These are phyloP conservation scores for Thalpophila matura DNA, from an alignment of 2,888 invertebrate genomes.

Conservation along the genomic window DNA sequence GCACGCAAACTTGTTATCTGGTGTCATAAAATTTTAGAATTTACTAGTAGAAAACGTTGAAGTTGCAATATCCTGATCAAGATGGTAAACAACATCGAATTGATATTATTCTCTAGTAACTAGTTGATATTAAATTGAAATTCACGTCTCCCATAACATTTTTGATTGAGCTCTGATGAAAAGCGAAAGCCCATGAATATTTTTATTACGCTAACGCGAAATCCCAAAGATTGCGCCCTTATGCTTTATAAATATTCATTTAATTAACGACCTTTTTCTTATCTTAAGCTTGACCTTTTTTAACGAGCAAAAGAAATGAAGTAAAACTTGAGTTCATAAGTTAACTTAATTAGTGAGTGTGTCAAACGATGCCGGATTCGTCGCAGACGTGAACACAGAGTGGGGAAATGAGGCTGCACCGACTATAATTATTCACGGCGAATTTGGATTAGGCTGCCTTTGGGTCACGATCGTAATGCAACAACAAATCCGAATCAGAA, in stretches of 20 bases:
- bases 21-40: slow-evolving; percentile 34
- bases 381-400: slow-evolving; percentile 61
- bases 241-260: slow-evolving; percentile 54
- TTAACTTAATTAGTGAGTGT: slow-evolving; percentile 72
- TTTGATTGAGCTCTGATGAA: slow-evolving; percentile 8
- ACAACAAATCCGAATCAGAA: slow-evolving; percentile 49
- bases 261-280: slow-evolving; percentile 48
- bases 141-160: neutral
- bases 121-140: slow-evolving; percentile 11
- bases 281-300: slow-evolving; percentile 63
- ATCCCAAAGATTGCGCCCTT: slow-evolving; percentile 19
- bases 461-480: slow-evolving; percentile 61
- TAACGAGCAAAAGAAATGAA: slow-evolving; percentile 63
- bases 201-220: slow-evolving; percentile 5
- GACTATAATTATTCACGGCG: slow-evolving; percentile 59
- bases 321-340: slow-evolving; percentile 60
- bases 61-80: neutral
- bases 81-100: neutral
- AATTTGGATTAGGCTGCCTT: slow-evolving; percentile 59
- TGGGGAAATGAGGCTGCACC: slow-evolving; percentile 62
- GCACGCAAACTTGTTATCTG: slow-evolving; percentile 25
- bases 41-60: slow-evolving; percentile 16
- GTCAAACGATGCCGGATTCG: slow-evolving; percentile 68
- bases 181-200: neutral
- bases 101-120: neutral